These are phyloP conservation scores for Etheostoma cragini DNA, from an alignment of 2,113 vertebrate species.

Conservation along the genomic window DNA sequence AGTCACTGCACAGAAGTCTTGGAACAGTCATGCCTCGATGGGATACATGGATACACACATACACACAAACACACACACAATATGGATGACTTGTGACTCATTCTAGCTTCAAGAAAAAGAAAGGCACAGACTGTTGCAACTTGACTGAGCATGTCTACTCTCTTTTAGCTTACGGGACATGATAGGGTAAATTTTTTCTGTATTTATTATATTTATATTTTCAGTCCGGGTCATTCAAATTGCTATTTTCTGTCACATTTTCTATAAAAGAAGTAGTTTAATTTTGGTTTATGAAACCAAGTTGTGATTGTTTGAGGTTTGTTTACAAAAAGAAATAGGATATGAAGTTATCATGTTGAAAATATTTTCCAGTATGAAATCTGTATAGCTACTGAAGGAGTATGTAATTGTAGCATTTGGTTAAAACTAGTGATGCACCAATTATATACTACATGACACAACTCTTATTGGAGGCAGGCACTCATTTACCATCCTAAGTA, in stretches of 20 bases:
- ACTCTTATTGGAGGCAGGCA: conserved; percentile 51
- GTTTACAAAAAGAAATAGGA: not conserved
- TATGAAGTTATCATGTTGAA: too few relatives aligned
- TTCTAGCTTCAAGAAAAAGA: conserved; percentile 49
- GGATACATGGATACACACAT: conserved; percentile 12
- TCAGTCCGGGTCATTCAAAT: not conserved
- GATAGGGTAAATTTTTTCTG: not conserved
- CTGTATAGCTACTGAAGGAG: not conserved
- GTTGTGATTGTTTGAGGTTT: not conserved
- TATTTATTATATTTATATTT: conserved; percentile 1
- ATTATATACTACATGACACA: conserved; percentile 19
- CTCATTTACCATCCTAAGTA: conserved; percentile 73
- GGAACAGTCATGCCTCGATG: conserved; percentile 34
- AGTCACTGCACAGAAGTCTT: conserved; percentile 61
- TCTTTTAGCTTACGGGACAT: not conserved
- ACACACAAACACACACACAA: conserved; percentile 26
- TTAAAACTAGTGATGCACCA: not conserved
- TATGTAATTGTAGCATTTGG: not conserved
- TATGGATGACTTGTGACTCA: conserved; percentile 56
- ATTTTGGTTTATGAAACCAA: not conserved
- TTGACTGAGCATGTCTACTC: conserved; percentile 23
- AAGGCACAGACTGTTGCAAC: conserved; percentile 18
- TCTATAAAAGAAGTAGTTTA: not conserved
- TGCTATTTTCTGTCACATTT: not conserved
- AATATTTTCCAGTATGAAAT: not conserved